A percentile compares a stretch with the other conserved stretches of the same genome.
Conservation (phyloP, 2,888 invertebrate species). For the Phymatocera aterrima region DNA sequence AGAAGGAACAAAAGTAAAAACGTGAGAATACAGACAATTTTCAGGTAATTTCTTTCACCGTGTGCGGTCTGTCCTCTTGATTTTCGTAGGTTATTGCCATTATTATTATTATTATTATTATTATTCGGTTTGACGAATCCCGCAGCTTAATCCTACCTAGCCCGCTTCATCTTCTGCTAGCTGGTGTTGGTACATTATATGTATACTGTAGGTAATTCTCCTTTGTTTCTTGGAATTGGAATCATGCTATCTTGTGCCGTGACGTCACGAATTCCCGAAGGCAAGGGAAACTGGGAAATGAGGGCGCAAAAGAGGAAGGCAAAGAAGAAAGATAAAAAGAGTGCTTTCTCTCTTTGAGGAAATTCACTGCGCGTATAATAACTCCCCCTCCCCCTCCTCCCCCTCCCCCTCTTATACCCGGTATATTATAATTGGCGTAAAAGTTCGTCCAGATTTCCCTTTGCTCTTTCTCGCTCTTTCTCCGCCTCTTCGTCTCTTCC, state of each 20-base stretch:
- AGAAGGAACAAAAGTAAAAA: too few relatives aligned
- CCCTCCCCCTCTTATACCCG: background rate
- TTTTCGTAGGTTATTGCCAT: too few relatives aligned
- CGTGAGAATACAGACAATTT: too few relatives aligned
- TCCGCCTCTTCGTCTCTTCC: background rate
- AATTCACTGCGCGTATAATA: conserved; percentile 11
- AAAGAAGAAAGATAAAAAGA: too few relatives aligned
- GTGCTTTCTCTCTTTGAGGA: conserved; percentile 5
- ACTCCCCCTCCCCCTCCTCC: background rate
- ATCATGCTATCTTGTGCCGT: background rate
- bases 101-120: too few relatives aligned
- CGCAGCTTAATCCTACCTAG: background rate
- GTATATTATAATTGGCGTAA: background rate
- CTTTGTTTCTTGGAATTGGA: conserved; percentile 30
- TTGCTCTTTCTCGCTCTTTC: background rate
- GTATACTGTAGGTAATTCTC: too few relatives aligned
- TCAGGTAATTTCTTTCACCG: too few relatives aligned
- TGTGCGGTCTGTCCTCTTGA: too few relatives aligned
- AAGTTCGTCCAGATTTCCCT: conserved; percentile 22
- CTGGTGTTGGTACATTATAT: background rate
- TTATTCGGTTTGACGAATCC: too few relatives aligned
- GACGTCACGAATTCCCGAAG: conserved; percentile 22
- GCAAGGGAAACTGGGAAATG: conserved; percentile 3
- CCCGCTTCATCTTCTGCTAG: background rate
- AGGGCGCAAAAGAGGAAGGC: background rate